Conservation (phyloP, 35 echinoderm and acorn worm genomes). For the Chiridota heheva region DNA sequence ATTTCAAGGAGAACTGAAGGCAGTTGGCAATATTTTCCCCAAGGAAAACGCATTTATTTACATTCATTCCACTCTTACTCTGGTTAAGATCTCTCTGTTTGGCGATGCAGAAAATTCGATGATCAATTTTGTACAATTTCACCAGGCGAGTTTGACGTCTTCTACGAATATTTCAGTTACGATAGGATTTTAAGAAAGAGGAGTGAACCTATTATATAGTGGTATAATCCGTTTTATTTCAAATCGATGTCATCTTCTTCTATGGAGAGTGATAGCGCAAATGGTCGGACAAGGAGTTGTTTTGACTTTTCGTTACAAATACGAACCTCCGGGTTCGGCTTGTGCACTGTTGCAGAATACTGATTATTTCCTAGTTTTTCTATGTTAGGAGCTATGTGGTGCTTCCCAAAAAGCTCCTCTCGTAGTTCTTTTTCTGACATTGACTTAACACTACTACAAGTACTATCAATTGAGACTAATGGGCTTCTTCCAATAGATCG, state of each 20-base stretch:
- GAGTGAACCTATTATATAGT: too few species aligned
- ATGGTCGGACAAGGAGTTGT: slow-evolving; percentile 34
- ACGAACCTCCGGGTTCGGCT: slow-evolving; percentile 42
- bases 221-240: too few species aligned
- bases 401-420: slow-evolving; percentile 78
- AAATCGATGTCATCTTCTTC: slow-evolving; percentile 97
- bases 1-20: too few species aligned
- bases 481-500: slow-evolving; percentile 34
- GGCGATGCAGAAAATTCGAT: too few species aligned
- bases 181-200: too few species aligned
- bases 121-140: too few species aligned
- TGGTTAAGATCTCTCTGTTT: too few species aligned
- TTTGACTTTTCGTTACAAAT: slow-evolving; percentile 25
- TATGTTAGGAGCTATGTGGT: slow-evolving; percentile 63
- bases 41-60: too few species aligned
- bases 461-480: slow-evolving; percentile 23
- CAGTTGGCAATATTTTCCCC: too few species aligned
- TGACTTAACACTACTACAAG: slow-evolving; percentile 28
- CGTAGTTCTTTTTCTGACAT: slow-evolving; percentile 85
- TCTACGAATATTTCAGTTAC: too few species aligned
- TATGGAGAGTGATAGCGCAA: slow-evolving; percentile 75
- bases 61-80: too few species aligned
- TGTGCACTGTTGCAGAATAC: slow-evolving; percentile 32
- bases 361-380: slow-evolving; percentile 44
- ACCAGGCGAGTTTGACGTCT: too few species aligned